These are phyloP conservation scores for Neotoma lepida DNA, from an alignment of 2,113 vertebrate species.

Conservation along the genomic window DNA sequence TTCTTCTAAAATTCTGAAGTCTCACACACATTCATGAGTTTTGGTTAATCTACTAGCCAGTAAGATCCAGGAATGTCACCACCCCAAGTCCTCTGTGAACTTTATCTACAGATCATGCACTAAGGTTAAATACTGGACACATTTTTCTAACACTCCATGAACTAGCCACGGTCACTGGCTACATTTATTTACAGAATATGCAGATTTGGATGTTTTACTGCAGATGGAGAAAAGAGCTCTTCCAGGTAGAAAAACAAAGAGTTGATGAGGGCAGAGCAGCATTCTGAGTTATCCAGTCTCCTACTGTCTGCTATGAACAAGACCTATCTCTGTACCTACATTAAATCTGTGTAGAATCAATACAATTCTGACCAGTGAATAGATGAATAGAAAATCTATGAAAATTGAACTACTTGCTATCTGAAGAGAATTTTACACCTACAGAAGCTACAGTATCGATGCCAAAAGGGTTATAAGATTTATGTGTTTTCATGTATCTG, in stretches of 20 bases:
- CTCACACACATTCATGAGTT: not conserved
- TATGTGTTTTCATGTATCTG: constrained; percentile 26
- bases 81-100: not conserved
- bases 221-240: not conserved
- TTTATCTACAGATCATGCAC: not conserved
- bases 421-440: constrained; percentile 24
- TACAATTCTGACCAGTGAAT: constrained; percentile 18
- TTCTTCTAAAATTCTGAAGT: constrained; percentile 22
- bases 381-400: constrained; percentile 61
- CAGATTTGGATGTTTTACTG: not conserved
- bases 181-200: not conserved
- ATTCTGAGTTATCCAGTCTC: not conserved
- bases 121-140: not conserved
- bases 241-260: constrained; percentile 29
- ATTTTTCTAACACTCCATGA: not conserved
- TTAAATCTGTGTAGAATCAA: constrained; percentile 64
- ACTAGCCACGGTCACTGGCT: not conserved
- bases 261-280: not conserved
- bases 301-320: constrained; percentile 28
- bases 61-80: not conserved
- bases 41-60: not conserved
- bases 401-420: constrained; percentile 44
- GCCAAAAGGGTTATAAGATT: not conserved
- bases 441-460: not conserved
- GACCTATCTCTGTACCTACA: constrained; percentile 31